Percentiles rank a stretch among this genome's conserved stretches.
phyloP scores from a whole-genome alignment of 1,140 invertebrate species.

The Oscheius sp. region DNA sequence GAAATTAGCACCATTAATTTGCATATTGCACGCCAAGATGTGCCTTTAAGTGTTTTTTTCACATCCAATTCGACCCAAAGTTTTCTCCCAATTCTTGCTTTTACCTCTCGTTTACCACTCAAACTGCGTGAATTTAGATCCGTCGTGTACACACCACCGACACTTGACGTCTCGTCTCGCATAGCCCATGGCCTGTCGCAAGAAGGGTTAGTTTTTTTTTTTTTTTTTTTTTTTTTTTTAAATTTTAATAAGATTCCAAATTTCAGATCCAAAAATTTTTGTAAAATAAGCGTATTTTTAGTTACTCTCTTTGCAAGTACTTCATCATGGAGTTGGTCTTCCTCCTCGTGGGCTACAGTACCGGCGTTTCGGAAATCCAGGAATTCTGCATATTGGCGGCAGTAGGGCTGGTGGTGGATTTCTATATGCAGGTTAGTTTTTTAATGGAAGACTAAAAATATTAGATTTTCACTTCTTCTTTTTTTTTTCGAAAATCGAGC shows the following conservation, averaged over 20 bases:
- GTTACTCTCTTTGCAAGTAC: constrained; percentile 41
- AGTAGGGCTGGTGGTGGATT: constrained; percentile 51
- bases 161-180: constrained; percentile 48
- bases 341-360: constrained; percentile 45
- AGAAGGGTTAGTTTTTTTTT: too few species aligned
- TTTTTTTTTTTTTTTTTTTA: too few species aligned
- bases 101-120: background rate
- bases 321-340: constrained; percentile 50
- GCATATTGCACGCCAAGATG: too few species aligned
- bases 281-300: background rate
- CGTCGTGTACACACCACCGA: constrained; percentile 53
- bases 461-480: too few species aligned
- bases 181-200: constrained; percentile 49
- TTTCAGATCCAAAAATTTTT: background rate
- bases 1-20: too few species aligned
- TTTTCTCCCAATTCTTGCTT: constrained; percentile 1
- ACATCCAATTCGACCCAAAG: too few species aligned
- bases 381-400: constrained; percentile 50
- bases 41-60: too few species aligned
- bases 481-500: too few species aligned
- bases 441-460: background rate
- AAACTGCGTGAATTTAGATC: constrained; percentile 42
- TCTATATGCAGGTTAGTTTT: constrained; percentile 51
- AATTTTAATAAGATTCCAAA: too few species aligned
- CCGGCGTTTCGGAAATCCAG: constrained; percentile 51